phyloP scores from a whole-genome alignment of 2,888 invertebrate genomes.

The Drosophila borealis region DNA sequence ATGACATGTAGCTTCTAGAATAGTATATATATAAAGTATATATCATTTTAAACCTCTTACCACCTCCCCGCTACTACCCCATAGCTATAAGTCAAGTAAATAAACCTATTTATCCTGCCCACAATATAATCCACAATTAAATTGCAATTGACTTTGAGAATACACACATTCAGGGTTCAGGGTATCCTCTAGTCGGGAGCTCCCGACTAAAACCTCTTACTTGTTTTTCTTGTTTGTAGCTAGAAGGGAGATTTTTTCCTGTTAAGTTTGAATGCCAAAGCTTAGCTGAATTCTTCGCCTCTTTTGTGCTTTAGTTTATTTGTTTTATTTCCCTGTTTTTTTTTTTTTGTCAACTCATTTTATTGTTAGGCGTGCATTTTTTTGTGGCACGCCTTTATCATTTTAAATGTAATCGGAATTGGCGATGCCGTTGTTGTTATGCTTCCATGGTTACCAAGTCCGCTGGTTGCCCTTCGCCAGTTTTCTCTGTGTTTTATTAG shows the following conservation, averaged over 20 bases:
- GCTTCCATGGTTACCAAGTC: conserved; percentile 68
- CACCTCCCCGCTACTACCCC: too few species aligned
- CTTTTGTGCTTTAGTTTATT: conserved; percentile 25
- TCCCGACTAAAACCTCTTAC: too few species aligned
- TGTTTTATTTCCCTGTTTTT: conserved; percentile 34
- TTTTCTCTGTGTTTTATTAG: conserved; percentile 76
- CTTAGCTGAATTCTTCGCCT: conserved; percentile 26
- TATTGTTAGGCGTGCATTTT: conserved; percentile 50
- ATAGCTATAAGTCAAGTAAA: too few species aligned
- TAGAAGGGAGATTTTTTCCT: neutral
- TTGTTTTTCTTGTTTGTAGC: neutral
- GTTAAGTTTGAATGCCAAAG: conserved; percentile 43
- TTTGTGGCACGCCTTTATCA: conserved; percentile 67
- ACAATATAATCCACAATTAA: too few species aligned
- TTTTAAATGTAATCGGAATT: conserved; percentile 69
- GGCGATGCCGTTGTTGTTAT: conserved; percentile 65
- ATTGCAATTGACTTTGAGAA: too few species aligned
- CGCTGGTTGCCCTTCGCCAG: conserved; percentile 40
- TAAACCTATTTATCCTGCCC: too few species aligned
- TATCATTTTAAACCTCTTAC: too few species aligned
- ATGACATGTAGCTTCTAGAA: too few species aligned
- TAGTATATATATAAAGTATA: too few species aligned
- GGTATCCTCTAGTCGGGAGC: too few species aligned
- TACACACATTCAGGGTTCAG: too few species aligned
- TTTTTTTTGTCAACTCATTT: conserved; percentile 30